phyloP scores from a whole-genome alignment of 2,888 invertebrate genomes.

The Balanococcus diminutus region DNA sequence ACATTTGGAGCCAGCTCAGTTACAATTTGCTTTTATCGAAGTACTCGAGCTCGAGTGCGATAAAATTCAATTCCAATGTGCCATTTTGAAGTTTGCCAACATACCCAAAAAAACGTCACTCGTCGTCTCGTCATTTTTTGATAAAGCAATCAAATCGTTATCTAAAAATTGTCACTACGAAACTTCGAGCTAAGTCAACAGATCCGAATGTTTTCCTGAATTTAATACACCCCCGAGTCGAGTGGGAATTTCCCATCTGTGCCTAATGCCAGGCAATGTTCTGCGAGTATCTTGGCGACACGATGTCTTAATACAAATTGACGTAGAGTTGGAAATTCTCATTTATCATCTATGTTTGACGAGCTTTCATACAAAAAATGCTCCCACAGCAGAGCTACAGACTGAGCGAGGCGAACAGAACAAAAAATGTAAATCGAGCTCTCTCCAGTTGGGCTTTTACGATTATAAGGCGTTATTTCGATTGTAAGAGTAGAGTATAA shows the following conservation, averaged over 20 bases:
- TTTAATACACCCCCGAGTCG: neutral
- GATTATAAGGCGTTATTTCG: neutral
- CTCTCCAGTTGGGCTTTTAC: neutral
- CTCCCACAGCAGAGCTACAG: neutral
- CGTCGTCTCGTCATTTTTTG: neutral
- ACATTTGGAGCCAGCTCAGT: neutral
- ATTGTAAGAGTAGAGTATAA: no score
- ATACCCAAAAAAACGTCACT: neutral
- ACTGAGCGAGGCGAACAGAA: neutral
- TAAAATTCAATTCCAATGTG: neutral
- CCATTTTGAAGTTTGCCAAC: neutral
- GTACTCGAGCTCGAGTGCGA: neutral
- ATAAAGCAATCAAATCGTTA: neutral
- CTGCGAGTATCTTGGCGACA: neutral
- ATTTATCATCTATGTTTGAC: neutral
- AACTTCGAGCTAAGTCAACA: neutral
- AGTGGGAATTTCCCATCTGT: neutral
- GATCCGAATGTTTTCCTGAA: neutral
- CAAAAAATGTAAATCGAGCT: neutral
- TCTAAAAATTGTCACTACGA: no score
- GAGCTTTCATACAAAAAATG: neutral
- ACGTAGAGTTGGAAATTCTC: neutral
- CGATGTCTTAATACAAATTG: neutral
- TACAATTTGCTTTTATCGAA: neutral
- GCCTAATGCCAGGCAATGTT: neutral